phyloP scores from a whole-genome alignment of 2,888 invertebrate species.

The Odontomyia ornata region DNA sequence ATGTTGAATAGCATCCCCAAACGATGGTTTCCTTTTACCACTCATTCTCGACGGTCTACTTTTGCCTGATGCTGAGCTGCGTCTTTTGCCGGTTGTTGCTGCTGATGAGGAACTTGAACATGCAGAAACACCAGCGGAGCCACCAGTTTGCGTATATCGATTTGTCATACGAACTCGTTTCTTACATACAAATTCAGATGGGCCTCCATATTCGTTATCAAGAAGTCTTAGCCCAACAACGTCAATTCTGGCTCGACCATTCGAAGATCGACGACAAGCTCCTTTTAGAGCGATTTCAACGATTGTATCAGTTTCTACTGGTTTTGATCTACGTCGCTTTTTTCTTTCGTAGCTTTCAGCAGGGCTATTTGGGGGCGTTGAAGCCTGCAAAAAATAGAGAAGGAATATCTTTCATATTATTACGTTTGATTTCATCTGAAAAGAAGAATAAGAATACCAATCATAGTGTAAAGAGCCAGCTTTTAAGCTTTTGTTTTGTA shows the following conservation, averaged over 20 bases:
- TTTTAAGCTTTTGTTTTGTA: too few species aligned
- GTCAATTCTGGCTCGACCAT: background rate
- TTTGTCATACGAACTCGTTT: background rate
- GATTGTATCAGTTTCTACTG: background rate
- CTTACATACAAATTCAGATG: constrained; percentile 19
- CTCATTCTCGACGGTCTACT: background rate
- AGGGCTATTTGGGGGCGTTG: background rate
- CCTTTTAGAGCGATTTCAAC: constrained; percentile 14
- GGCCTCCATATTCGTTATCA: background rate
- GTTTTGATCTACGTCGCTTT: background rate
- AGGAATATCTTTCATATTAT: too few species aligned
- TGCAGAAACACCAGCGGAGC: constrained; percentile 6
- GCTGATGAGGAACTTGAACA: background rate
- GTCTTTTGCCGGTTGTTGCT: background rate
- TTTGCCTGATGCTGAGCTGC: background rate
- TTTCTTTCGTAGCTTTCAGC: background rate
- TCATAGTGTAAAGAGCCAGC: too few species aligned
- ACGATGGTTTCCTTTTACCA: too few species aligned
- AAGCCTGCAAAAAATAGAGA: background rate
- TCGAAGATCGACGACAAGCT: background rate
- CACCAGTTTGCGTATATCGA: constrained; percentile 27
- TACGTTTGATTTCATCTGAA: too few species aligned
- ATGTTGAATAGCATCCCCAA: too few species aligned
- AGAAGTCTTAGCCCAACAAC: constrained; percentile 8
- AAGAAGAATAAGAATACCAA: too few species aligned